A percentile compares a stretch with the other conserved stretches of the same genome.
These are phyloP conservation scores for Phoxinus dragarum DNA, from an alignment of 2,797 vertebrate species.

Conservation along the genomic window DNA sequence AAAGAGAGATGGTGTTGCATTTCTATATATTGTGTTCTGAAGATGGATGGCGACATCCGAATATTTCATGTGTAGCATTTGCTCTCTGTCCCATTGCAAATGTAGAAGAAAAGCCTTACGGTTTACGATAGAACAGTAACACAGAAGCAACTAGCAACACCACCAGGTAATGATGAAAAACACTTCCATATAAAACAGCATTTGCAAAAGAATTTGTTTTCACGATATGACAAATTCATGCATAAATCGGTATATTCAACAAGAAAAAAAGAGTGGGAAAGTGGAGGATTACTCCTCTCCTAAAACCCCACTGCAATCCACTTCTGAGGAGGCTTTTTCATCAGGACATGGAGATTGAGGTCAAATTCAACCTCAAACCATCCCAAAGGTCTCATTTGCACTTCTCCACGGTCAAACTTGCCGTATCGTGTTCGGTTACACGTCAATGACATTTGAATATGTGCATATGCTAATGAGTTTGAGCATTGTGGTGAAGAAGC, in stretches of 20 bases:
- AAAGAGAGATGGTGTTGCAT: slow-evolving; percentile 2
- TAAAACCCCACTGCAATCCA: neutral
- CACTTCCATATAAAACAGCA: neutral
- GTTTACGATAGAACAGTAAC: neutral
- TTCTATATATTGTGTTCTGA: slow-evolving; percentile 7
- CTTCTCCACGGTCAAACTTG: neutral
- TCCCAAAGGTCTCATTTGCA: neutral
- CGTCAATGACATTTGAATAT: neutral
- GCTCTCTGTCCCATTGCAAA: neutral
- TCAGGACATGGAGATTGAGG: neutral
- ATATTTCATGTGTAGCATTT: slow-evolving; percentile 9
- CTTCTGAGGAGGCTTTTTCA: neutral
- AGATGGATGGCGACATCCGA: neutral
- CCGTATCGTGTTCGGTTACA: neutral
- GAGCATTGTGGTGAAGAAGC: neutral
- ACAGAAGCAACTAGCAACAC: neutral
- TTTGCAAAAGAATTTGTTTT: neutral
- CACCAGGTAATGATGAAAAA: neutral
- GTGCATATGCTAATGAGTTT: slow-evolving; percentile 4
- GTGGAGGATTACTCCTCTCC: neutral
- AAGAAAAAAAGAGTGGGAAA: neutral
- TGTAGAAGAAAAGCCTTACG: neutral
- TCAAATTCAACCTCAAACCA: neutral
- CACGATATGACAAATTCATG: neutral
- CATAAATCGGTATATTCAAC: neutral